Base-by-base conservation (phyloP, 2,113 vertebrate species). In the Rhegmatorhina hoffmannsi region DNA sequence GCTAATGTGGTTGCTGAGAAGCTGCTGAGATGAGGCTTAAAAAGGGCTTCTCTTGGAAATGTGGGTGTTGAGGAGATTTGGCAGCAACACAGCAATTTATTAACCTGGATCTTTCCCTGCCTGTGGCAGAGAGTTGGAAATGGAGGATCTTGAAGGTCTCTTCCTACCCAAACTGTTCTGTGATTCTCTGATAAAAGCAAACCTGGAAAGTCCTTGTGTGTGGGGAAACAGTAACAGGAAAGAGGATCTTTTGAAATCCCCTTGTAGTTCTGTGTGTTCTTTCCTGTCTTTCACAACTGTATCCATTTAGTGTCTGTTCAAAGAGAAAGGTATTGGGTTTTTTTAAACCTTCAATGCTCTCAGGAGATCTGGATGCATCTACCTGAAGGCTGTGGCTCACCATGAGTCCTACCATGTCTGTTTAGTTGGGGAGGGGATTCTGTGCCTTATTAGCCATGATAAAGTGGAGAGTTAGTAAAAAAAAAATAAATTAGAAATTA, bases 371-470 rank as follows among this genome's bases (percentile, higher is more conserved):
- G 8, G 55, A 8, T 14, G 8, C 2, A 13, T 7, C 28, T 20
- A 2, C 36, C 59, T 69, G 33, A 70, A 66, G 79, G n/a, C 47
- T 90, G 68, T 44, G 34, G 16, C 38, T 74, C 26, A 13, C 52
- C 24, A 24, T 2, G 5, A 58, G 47, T 56, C n/a, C 19, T 14
- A 3, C 38, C 1, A 1, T 2, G 8, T 3, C 28, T 24, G 0
- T 14, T 31, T 36, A 11, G 31, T 7, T 46, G 33, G 36, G 63
- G 84, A 73, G 83, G 47, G 44, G 60, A 53, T 74, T 43, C 50
- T 83, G 55, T 6, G 59, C 16, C 60, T 69, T 70, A 29, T 64
- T 89, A 67, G 26, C 7, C 2, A 1, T 36, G 59, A 53, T 31
- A 47, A 85, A 77, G 67, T 13, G 11, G 46, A 26, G 19, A 75